These are phyloP conservation scores for Bombycilla garrulus DNA, from an alignment of 2,113 vertebrate species.

Conservation along the genomic window DNA sequence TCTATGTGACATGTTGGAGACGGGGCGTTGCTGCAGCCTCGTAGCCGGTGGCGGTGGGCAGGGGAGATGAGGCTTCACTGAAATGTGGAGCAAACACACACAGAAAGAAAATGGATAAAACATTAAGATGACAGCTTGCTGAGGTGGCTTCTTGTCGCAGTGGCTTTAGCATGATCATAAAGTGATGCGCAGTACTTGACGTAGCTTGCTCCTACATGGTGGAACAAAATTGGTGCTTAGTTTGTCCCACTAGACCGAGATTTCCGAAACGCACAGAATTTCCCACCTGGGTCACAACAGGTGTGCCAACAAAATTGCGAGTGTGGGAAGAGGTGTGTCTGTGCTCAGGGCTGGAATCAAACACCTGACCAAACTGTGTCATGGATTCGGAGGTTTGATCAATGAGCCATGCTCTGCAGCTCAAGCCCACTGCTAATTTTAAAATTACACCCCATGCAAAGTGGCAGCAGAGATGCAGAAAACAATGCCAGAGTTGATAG, in stretches of 20 bases:
- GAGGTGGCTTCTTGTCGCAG: conserved; percentile 27
- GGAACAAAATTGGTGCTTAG: neutral
- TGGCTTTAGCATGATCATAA: neutral
- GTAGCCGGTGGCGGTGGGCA: conserved; percentile 51
- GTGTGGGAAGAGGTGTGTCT: neutral
- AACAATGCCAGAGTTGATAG: neutral
- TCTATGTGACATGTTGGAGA: conserved; percentile 11
- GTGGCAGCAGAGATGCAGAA: neutral
- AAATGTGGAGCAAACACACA: conserved; percentile 46
- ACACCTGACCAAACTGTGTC: neutral
- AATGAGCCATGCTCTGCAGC: neutral
- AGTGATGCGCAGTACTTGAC: neutral
- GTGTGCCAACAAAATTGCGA: neutral
- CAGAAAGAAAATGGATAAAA: neutral
- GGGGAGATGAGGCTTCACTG: conserved; percentile 23
- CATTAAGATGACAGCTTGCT: conserved; percentile 63
- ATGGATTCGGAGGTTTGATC: neutral
- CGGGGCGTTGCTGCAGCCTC: conserved; percentile 38
- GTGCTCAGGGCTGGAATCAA: neutral
- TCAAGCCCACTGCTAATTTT: neutral
- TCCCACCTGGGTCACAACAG: neutral
- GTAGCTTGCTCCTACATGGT: neutral
- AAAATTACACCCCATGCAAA: neutral
- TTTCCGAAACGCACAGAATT: neutral
- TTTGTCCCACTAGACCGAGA: neutral